Conservation (phyloP, 2,888 invertebrate species). For the Quadroppia sp. region DNA sequence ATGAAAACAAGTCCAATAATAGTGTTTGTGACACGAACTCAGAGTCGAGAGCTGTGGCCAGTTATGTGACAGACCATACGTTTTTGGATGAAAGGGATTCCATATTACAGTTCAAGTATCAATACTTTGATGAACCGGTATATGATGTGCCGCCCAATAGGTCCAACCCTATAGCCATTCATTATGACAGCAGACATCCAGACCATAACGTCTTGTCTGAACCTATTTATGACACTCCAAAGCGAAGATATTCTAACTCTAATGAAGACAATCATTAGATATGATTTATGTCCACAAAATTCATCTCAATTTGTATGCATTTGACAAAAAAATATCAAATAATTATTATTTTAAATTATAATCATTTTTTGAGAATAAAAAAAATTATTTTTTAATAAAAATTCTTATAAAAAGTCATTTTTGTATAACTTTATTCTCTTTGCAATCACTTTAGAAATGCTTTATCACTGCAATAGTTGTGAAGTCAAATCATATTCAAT, state of each 20-base stretch:
- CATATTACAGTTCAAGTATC: not conserved
- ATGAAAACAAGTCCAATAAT: not conserved
- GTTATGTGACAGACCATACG: not conserved
- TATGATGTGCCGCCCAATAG: conserved; percentile 18
- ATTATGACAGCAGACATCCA: not conserved
- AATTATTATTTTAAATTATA: not conserved
- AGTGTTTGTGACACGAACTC: no score
- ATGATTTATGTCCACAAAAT: no score
- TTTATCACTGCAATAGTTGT: no score
- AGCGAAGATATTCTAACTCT: no score
- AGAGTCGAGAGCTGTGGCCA: no score
- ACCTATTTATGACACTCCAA: conserved; percentile 13
- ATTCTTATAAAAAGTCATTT: no score
- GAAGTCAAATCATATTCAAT: no score
- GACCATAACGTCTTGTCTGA: not conserved
- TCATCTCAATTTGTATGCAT: no score
- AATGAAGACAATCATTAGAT: no score
- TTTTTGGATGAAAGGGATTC: not conserved
- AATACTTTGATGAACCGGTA: not conserved
- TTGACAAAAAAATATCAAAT: no score
- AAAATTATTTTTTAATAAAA: conserved; percentile 14
- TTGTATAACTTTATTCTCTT: no score
- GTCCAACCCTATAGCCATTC: not conserved
- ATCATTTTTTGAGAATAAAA: not conserved
- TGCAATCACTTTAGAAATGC: no score